Base-by-base conservation (phyloP, 2,797 vertebrate species). In the Erethizon dorsatum region DNA sequence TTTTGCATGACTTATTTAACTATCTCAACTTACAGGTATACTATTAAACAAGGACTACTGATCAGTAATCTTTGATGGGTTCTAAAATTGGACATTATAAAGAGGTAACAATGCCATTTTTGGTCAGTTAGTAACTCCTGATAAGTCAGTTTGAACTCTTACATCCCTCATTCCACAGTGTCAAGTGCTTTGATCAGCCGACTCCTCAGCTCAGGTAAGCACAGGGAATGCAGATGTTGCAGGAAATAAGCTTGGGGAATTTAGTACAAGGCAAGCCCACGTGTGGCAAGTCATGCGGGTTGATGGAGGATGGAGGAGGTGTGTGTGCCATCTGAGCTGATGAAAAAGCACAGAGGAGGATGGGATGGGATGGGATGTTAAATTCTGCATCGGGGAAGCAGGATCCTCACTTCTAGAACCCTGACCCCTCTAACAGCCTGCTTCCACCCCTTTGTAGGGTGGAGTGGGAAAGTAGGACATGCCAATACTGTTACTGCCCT, bases 21-120 rank as follows among this genome's bases (percentile, higher is more conserved):
- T 65, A 31, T 85, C 5, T 12, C 31, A n/a, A 77, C 2, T 91
- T 41, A 80, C 5, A 89, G 28, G 6, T 47, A 56, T 77, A 61
- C 12, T 56, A 63, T 13, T 90, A 83, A 73, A 83, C 20, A 59
- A 83, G 85, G 52, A 91, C 10, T 54, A 73, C 14, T 50, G n/a
- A 61, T 88, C 52, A 37, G 33, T 59, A 80, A 63, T 83, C 37
- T 92, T 90, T 12, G 20, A 6, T 22, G 17, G 5, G n/a, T 73
- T 94, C 69, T 83, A 56, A 80, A 69, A 2, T 59, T 80, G 37
- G 77, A 80, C 26, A 56, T 86, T 94, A 73, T 56, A 24, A 97
- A 90, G n/a, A 83, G 24, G 28, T 14, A 61, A 41, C 71, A 67
- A 75, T 5, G 61, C 4, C 15, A 31, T 63, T 75, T 91, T 80